phyloP scores from a whole-genome alignment of 2,888 invertebrate species.

The Lasioglossum leucozonium region DNA sequence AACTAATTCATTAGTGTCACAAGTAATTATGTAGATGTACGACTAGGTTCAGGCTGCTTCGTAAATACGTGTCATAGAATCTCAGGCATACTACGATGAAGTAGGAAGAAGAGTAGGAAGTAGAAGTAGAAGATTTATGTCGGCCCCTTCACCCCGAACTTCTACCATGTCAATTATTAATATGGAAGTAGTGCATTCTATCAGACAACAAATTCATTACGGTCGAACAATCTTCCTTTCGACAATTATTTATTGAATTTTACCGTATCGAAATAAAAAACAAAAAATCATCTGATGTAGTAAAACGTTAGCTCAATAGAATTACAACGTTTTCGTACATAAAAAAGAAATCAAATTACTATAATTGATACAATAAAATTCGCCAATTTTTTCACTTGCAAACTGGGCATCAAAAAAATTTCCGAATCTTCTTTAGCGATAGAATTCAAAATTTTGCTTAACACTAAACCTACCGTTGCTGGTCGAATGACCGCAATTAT shows the following conservation, averaged over 20 bases:
- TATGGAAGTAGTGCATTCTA: not conserved
- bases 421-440: not conserved
- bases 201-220: not conserved
- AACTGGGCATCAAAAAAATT: not conserved
- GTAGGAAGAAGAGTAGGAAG: constrained; percentile 7
- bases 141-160: not conserved
- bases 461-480: no score
- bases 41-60: constrained; percentile 38
- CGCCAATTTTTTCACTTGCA: not conserved
- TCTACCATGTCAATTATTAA: not conserved
- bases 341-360: not conserved
- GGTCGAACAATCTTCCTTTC: not conserved
- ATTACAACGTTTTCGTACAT: not conserved
- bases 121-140: not conserved
- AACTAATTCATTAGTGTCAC: constrained; percentile 13
- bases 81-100: not conserved
- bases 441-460: not conserved
- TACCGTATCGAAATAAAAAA: not conserved
- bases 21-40: constrained; percentile 1
- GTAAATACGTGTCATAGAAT: not conserved
- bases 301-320: not conserved
- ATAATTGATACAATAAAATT: not conserved
- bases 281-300: not conserved
- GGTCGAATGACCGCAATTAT: no score
- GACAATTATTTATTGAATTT: not conserved